Evolutionary conservation across 1,140 invertebrate species (phyloP).

Genomic region (Leptinotarsa texana): DNA sequence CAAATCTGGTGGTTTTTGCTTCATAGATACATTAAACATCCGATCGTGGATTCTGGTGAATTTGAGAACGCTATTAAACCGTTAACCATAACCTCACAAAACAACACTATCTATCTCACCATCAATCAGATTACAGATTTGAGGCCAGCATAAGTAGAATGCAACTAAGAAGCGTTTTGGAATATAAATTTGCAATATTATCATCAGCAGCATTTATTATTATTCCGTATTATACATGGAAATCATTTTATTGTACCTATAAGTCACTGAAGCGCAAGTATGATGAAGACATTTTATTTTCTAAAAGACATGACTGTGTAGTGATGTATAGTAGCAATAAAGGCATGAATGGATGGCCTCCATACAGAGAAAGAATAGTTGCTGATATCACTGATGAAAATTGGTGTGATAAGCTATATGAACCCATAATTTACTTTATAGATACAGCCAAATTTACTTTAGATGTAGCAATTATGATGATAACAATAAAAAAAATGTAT

Average conservation of each 20-base stretch:
- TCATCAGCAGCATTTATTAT: slow-evolving; percentile 23
- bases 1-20: too few relatives aligned
- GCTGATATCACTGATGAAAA: slow-evolving; percentile 28
- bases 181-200: slow-evolving; percentile 7
- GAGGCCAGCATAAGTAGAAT: background rate
- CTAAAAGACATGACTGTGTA: slow-evolving; percentile 38
- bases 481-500: slow-evolving; percentile 26
- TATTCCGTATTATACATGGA: slow-evolving; percentile 24
- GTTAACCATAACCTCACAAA: too few relatives aligned
- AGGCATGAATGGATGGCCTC: slow-evolving; percentile 36
- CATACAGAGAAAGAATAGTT: slow-evolving; percentile 16
- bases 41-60: too few relatives aligned
- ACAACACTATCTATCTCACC: too few relatives aligned
- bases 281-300: slow-evolving; percentile 30
- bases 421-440: slow-evolving; percentile 40
- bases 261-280: slow-evolving; percentile 16
- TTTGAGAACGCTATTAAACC: too few relatives aligned
- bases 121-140: too few relatives aligned
- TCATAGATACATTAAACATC: too few relatives aligned
- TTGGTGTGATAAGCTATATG: slow-evolving; percentile 23
- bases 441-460: slow-evolving; percentile 32
- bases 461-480: slow-evolving; percentile 35
- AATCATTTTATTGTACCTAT: slow-evolving; percentile 28
- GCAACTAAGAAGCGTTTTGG: background rate
- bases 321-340: slow-evolving; percentile 31